Percentiles rank a stretch among this genome's conserved stretches.
phyloP scores from a whole-genome alignment of 2,113 vertebrate genomes.

The Columba livia region DNA sequence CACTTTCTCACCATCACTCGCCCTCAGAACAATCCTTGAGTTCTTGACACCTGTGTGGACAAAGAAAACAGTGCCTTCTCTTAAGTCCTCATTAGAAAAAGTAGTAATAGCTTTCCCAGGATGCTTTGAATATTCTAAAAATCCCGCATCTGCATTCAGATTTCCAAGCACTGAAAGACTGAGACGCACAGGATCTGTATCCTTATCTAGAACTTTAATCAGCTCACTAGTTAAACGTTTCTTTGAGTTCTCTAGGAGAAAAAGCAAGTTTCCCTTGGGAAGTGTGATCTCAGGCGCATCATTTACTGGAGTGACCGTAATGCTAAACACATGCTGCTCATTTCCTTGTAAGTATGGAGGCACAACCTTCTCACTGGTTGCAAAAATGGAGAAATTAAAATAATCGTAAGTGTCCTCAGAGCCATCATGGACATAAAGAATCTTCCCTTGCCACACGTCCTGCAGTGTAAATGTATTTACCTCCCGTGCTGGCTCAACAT shows the following conservation, averaged over 20 bases:
- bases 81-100: slow-evolving; percentile 83
- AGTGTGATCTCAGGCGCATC: slow-evolving; percentile 86
- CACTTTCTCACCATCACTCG: slow-evolving; percentile 87
- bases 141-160: slow-evolving; percentile 84
- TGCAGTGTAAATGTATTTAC: slow-evolving; percentile 84
- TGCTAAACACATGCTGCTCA: slow-evolving; percentile 77
- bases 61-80: slow-evolving; percentile 79
- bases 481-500: slow-evolving; percentile 70
- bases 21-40: slow-evolving; percentile 88
- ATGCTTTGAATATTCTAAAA: slow-evolving; percentile 81
- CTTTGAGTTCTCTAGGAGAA: slow-evolving; percentile 85
- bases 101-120: slow-evolving; percentile 76
- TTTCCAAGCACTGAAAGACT: slow-evolving; percentile 86
- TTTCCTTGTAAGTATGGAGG: slow-evolving; percentile 76
- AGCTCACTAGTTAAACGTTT: slow-evolving; percentile 80
- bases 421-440: slow-evolving; percentile 88
- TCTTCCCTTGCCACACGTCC: slow-evolving; percentile 82
- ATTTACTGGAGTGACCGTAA: slow-evolving; percentile 84
- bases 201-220: slow-evolving; percentile 82
- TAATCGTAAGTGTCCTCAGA: slow-evolving; percentile 83
- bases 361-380: slow-evolving; percentile 77
- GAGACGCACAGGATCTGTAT: slow-evolving; percentile 76
- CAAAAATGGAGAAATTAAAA: slow-evolving; percentile 85
- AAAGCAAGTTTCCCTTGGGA: slow-evolving; percentile 84
- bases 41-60: slow-evolving; percentile 83